Evolutionary conservation across 2,797 vertebrate genomes (phyloP), one percentile per base, ranked within the genome.

Genomic region (Poecilia wingei): DNA sequence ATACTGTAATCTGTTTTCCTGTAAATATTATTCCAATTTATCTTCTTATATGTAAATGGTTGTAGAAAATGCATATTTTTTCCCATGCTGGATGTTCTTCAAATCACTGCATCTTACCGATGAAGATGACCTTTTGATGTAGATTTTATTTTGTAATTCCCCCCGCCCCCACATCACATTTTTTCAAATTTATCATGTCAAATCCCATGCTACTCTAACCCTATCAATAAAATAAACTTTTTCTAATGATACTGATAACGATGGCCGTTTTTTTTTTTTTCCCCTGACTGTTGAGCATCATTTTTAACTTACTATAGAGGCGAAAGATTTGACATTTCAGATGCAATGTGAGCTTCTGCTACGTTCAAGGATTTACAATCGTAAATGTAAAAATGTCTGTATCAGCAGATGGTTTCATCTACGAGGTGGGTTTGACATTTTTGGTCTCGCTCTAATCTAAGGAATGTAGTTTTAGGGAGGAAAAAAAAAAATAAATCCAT

Each of bases 201-300:
- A 89, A 64, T 86, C 74, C 92, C 69, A 89, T 90, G 82, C 88
- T 91, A 93, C 87, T 43, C 49, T 25, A 93, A 94, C 91, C 83
- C 33, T 90, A 87, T 91, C 91, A 95, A 95, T 95, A 95, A 94
- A 95, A 91, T 89, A 89, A 86, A 91, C 83, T 93, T 95, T 94
- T 94, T 95, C 91, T 93, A 94, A 93, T 88, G 70, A 92, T 82
- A 46, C 10, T 1, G 68, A 45, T 31, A 28, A 28, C 28, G 25
- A 43, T 46, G 3, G 25, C 59, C 6, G 4, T 39, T 2, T 75
- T 69, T 77, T 2, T 75, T 70, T 76, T 41, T 41, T 41, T 41
- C 7, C 6, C 6, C 74, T 76, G 46, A 14, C 31, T 64, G 31
- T 53, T 59, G 12, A 53, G 39, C 12, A 47, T 20, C 13, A 10